These are phyloP conservation scores for Vulpes vulpes DNA, from an alignment of 2,113 vertebrate genomes.

Conservation along the genomic window DNA sequence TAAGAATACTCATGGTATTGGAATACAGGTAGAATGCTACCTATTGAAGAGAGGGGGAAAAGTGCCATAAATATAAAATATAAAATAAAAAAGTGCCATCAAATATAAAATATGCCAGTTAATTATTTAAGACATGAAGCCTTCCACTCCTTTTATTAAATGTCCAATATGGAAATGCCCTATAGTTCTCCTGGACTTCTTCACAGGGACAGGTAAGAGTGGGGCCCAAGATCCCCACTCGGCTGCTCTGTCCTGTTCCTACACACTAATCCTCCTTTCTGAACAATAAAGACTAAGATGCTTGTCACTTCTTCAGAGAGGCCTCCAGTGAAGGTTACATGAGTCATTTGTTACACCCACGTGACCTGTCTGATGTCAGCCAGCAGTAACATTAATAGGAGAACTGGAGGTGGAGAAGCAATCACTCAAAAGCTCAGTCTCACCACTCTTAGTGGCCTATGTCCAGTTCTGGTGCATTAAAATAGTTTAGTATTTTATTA, in stretches of 20 bases:
- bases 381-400: background rate
- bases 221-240: background rate
- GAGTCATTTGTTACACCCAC: background rate
- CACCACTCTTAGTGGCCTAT: background rate
- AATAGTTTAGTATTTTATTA: background rate
- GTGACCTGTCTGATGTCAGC: background rate
- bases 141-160: background rate
- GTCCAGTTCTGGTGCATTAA: background rate
- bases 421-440: background rate
- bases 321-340: background rate
- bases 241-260: background rate
- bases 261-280: background rate
- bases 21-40: background rate
- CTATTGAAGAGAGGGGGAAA: background rate
- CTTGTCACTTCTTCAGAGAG: background rate
- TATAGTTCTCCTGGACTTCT: background rate
- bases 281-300: background rate
- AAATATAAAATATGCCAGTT: background rate
- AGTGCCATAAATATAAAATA: background rate
- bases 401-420: background rate
- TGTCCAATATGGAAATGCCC: background rate
- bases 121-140: constrained; percentile 9
- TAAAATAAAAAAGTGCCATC: background rate
- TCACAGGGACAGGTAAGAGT: background rate
- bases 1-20: background rate